phyloP scores from a whole-genome alignment of 1,140 invertebrate species.

The Trichogramma pretiosum region DNA sequence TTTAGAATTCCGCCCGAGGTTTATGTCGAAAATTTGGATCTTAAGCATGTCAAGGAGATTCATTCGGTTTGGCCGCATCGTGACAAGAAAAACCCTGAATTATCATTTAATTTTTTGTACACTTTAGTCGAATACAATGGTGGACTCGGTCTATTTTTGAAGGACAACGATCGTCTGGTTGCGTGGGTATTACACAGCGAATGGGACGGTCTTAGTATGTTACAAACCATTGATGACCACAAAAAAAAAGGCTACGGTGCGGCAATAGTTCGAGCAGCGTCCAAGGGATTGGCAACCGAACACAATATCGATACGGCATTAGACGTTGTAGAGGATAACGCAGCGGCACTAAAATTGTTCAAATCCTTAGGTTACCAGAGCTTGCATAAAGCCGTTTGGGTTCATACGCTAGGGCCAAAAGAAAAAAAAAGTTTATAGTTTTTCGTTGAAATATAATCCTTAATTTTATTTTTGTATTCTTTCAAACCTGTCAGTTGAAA shows the following conservation, averaged over 20 bases:
- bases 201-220: not conserved
- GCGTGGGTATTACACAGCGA: not conserved
- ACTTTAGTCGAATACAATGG: not conserved
- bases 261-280: not conserved
- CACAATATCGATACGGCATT: not conserved
- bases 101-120: not conserved
- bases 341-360: not conserved
- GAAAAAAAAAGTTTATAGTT: too few species aligned
- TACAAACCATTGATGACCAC: not conserved
- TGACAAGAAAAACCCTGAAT: not conserved
- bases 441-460: too few species aligned
- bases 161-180: not conserved
- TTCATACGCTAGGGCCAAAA: too few species aligned
- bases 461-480: too few species aligned
- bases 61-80: not conserved
- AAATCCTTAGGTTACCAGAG: not conserved
- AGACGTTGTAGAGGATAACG: not conserved
- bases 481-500: too few species aligned
- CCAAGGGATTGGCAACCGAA: not conserved
- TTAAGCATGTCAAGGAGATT: not conserved
- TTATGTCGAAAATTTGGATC: too few species aligned
- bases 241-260: not conserved
- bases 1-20: too few species aligned
- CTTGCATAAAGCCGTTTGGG: not conserved
- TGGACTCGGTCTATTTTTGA: not conserved